Evolutionary conservation across 2,797 vertebrate species (phyloP), one percentile per base, ranked within the genome.

Genomic region (Enteromius viviparus): DNA sequence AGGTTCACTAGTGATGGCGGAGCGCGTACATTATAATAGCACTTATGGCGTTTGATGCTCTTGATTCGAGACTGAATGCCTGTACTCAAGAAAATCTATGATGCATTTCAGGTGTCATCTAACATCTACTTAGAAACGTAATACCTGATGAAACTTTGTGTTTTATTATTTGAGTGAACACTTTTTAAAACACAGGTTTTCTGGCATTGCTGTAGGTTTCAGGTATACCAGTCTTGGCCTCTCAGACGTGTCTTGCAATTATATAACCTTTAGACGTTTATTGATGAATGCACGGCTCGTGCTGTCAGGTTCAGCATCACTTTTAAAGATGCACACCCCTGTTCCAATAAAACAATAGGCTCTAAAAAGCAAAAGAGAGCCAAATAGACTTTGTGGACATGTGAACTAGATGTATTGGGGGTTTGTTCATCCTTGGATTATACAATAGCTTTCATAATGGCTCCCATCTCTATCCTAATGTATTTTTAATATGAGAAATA

Each of bases 71-170:
- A 80, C 60, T 69, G 37, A 80, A 80, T 65, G 42, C 26, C 1
- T 78, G 60, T 78, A 65, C 78, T 71, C 23, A 32, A 71, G 66
- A 60, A 71, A 60, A 80, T 45, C 10, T 58, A 80, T 58, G 40
- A 60, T 60, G 37, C 37, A 71, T 80, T 60, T 42, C 17, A 40
- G 66, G 51, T 80, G 68, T 80, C 53, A 60, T 71, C 19, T 60
- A 45, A 40, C 34, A 80, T 70, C 34, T 80, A 45, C 37, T 71
- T 80, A 47, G 66, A 80, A 47, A 71, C 1, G 23, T 60, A 32
- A 80, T 58, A 47, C 53, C 6, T 60, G 78, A 80, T 80, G 49
- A 42, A 80, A 60, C 14, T 40, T 49, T 45, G 34, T 9, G 49
- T 29, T 80, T 21, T 53, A 58, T 40, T 42, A 69, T 80, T 80